Evolutionary conservation across 2,113 vertebrate species (phyloP).

Genomic region (Hippocampus guttulatus): DNA sequence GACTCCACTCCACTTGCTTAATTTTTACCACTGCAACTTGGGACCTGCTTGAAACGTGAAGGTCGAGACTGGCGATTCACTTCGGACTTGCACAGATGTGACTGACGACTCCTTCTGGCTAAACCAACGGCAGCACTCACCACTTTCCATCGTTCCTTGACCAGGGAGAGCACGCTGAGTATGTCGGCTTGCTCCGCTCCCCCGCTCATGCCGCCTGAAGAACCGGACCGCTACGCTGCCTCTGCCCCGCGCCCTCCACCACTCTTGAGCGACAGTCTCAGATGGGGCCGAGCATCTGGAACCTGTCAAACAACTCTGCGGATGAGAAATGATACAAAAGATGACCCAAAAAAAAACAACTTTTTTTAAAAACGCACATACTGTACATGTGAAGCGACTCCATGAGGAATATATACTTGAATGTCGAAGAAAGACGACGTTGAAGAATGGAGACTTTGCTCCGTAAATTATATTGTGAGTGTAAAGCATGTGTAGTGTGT

Average conservation of each 20-base stretch:
- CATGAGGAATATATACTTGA: too few relatives aligned
- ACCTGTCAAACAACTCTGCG: conserved; percentile 40
- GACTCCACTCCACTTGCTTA: too few relatives aligned
- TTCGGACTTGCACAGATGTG: neutral
- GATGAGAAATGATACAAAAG: conserved; percentile 15
- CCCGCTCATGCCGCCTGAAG: conserved; percentile 85
- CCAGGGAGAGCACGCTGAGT: conserved; percentile 87
- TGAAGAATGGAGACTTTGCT: too few relatives aligned
- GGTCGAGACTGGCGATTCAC: too few relatives aligned
- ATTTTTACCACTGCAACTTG: too few relatives aligned
- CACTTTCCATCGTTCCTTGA: conserved; percentile 99
- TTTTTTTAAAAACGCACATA: neutral
- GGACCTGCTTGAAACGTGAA: too few relatives aligned
- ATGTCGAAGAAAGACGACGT: too few relatives aligned
- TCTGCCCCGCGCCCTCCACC: conserved; percentile 51
- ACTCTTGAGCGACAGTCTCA: conserved; percentile 38
- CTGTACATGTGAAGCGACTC: too few relatives aligned
- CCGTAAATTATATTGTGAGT: too few relatives aligned
- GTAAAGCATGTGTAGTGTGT: too few relatives aligned
- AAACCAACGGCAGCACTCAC: conserved; percentile 71
- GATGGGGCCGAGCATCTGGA: conserved; percentile 57
- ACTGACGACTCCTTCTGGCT: neutral
- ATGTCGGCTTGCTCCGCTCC: conserved; percentile 93
- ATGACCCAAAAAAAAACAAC: neutral
- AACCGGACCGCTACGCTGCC: conserved; percentile 53